Evolutionary conservation across 1,140 invertebrate genomes (phyloP).

Genomic region (Anastatus disparis): DNA sequence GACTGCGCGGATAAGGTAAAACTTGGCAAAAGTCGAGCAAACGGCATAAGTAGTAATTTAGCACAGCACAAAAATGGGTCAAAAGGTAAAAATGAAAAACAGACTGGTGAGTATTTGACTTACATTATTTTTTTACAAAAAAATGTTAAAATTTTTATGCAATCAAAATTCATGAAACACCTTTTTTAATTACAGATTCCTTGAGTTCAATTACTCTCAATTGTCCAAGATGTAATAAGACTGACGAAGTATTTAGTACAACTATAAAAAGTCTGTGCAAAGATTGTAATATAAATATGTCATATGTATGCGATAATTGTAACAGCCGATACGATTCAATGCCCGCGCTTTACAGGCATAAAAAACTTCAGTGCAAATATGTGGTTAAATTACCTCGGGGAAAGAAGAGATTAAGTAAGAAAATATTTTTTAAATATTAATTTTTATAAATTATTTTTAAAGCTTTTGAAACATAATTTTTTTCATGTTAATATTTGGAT

Average conservation of each 20-base stretch:
- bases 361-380: constrained; percentile 18
- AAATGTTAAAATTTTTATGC: neutral
- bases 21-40: neutral
- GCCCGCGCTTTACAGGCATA: constrained; percentile 24
- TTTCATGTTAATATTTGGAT: too few species aligned
- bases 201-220: constrained; percentile 20
- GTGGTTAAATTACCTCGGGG: neutral
- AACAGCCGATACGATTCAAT: constrained; percentile 4
- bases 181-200: neutral
- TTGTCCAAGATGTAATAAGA: constrained; percentile 27
- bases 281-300: constrained; percentile 30
- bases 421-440: neutral
- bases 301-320: constrained; percentile 21
- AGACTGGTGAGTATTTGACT: neutral
- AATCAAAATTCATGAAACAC: neutral
- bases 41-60: neutral
- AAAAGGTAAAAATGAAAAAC: neutral
- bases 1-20: neutral
- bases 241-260: constrained; percentile 3
- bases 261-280: constrained; percentile 18
- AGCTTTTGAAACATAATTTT: too few species aligned
- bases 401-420: neutral
- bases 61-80: neutral
- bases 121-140: neutral
- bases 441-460: too few species aligned